Evolutionary conservation across 1,140 invertebrate genomes (phyloP).

Genomic region (Riptortus pedestris): DNA sequence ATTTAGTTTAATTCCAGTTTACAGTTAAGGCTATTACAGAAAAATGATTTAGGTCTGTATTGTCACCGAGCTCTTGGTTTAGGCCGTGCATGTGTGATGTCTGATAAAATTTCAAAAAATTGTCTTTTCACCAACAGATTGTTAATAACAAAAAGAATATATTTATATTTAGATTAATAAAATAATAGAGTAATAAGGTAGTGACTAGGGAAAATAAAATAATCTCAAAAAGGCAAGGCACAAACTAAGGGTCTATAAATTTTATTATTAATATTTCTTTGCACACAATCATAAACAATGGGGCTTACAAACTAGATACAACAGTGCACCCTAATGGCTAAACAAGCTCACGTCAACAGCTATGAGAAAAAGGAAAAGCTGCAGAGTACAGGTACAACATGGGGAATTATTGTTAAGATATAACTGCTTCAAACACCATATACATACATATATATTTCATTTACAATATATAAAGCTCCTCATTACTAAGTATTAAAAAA

Average conservation of each 20-base stretch:
- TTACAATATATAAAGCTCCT: constrained; percentile 18
- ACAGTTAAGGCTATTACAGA: constrained; percentile 6
- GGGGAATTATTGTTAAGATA: constrained; percentile 19
- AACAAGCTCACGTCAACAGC: constrained; percentile 19
- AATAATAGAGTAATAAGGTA: background rate
- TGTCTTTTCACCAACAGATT: no score
- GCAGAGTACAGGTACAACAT: constrained; percentile 19
- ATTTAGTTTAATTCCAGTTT: background rate
- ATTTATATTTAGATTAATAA: background rate
- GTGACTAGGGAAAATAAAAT: background rate
- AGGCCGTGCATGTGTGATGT: constrained; percentile 19
- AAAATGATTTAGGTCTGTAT: constrained; percentile 19
- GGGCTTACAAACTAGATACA: constrained; percentile 18
- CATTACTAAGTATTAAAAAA: constrained; percentile 18
- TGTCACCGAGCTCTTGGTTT: constrained; percentile 24
- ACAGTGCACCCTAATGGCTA: constrained; percentile 17
- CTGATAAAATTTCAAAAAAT: background rate
- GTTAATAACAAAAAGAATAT: background rate
- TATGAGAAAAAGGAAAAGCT: constrained; percentile 21
- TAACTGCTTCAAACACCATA: constrained; percentile 19
- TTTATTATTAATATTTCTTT: constrained; percentile 11
- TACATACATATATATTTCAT: constrained; percentile 15
- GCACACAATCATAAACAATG: constrained; percentile 19
- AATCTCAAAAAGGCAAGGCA: constrained; percentile 8
- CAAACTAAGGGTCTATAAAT: constrained; percentile 17